Base-by-base conservation (phyloP, 2,888 invertebrate species). In the Leptopilina syphax region DNA sequence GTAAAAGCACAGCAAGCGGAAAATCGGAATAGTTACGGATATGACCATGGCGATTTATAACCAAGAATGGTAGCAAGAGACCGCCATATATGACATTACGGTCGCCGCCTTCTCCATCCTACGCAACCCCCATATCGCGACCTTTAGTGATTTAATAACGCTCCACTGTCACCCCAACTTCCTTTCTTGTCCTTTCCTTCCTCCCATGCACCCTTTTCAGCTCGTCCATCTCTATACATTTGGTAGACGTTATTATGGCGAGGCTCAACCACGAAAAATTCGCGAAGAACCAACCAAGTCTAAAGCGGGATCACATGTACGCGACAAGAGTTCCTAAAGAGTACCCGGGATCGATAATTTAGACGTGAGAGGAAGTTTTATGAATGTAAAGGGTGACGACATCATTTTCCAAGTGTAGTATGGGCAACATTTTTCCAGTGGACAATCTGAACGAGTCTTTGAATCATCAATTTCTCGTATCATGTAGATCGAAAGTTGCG, bases 21-120 rank as follows among this genome's bases (percentile, higher is more conserved):
- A 83, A 84, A 85, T 84, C 84, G 83, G 80, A 82, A 83, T 81
- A 82, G 84, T 84, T 81, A 84, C 83, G 81, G 80, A 81, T 76
- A 77, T 67, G 79, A 79, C 79, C 76, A 70, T 13, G 65, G n/a
- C 80, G 80, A 84, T 84, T 84, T 83, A 79, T 81, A 77, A 34
- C 77, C 77, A n/a, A 54, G 77, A 12, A 77, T 65, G 77, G 65
- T 13, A 65, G 47, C 76, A 57, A 68, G 65, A 76, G 65, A 79
- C 81, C 80, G 68, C 79, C 79, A 65, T 34, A 34, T 34, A 34
- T 83, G 60, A 65, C 78, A 81, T 84, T 84, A 84, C 80, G 80
- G 60, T 82, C 77, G 80, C 76, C 80, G 65, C 84, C 79, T 82
- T 76, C 79, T 78, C 83, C 80, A 83, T 84, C 81, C 84, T 76